Percentiles rank a stretch among this genome's conserved stretches.
These are phyloP conservation scores for Zaprionus tsacasi DNA, from an alignment of 1,140 invertebrate species.

Conservation along the genomic window DNA sequence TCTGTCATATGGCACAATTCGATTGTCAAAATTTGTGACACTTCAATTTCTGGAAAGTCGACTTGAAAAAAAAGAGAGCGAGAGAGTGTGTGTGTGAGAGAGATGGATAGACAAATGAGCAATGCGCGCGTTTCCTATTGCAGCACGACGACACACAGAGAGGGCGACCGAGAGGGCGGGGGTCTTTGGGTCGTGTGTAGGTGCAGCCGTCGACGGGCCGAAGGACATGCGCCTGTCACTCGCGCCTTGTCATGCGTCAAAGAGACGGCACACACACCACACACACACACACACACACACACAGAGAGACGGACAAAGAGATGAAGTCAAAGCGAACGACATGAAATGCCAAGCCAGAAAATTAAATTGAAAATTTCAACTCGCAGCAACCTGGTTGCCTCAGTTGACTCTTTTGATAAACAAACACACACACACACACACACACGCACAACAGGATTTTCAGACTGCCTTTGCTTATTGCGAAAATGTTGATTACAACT, in stretches of 20 bases:
- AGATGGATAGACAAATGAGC: slow-evolving; percentile 66
- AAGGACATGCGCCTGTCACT: slow-evolving; percentile 65
- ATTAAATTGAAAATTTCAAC: slow-evolving; percentile 83
- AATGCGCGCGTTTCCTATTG: slow-evolving; percentile 60
- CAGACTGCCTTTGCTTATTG: slow-evolving; percentile 51
- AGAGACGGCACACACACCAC: slow-evolving; percentile 25
- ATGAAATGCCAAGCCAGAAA: slow-evolving; percentile 70
- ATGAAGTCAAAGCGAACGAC: slow-evolving; percentile 76
- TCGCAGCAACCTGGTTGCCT: slow-evolving; percentile 70
- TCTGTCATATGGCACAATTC: slow-evolving; percentile 75
- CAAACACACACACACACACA: slow-evolving; percentile 59
- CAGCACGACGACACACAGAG: background rate
- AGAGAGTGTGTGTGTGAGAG: slow-evolving; percentile 16
- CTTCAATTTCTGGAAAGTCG: slow-evolving; percentile 71
- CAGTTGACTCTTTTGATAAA: slow-evolving; percentile 81
- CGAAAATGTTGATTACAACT: slow-evolving; percentile 76
- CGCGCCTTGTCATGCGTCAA: slow-evolving; percentile 77
- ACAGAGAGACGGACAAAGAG: background rate
- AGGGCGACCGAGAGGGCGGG: slow-evolving; percentile 3
- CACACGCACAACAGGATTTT: slow-evolving; percentile 14
- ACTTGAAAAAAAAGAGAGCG: background rate
- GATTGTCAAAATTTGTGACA: slow-evolving; percentile 79
- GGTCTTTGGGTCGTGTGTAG: slow-evolving; percentile 54
- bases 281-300: slow-evolving; percentile 15
- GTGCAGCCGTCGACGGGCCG: slow-evolving; percentile 57